A percentile compares a stretch with the other conserved stretches of the same genome.
Conservation (phyloP, 2,113 vertebrate species). For the Pseudorasbora parva region DNA sequence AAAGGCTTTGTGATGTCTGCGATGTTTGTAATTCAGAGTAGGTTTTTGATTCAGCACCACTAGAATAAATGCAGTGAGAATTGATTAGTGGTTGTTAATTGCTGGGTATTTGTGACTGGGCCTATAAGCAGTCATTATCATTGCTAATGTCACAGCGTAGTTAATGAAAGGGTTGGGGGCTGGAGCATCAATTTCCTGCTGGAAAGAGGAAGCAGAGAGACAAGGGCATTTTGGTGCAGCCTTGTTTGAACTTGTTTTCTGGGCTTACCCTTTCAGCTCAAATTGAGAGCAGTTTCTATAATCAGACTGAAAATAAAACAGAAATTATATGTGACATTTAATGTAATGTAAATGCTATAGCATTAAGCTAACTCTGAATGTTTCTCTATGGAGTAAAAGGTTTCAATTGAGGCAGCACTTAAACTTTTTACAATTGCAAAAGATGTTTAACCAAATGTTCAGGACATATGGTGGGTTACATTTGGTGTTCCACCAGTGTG, state of each 20-base stretch:
- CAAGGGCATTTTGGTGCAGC: conserved; percentile 6
- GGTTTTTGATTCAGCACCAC: background rate
- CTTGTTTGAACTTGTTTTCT: conserved; percentile 26
- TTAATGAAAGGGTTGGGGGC: conserved; percentile 62
- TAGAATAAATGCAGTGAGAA: conserved; percentile 28
- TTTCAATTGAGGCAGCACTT: background rate
- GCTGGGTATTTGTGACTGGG: conserved; percentile 53
- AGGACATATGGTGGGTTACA: background rate
- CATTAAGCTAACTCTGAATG: background rate
- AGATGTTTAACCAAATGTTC: background rate
- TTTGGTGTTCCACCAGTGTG: background rate
- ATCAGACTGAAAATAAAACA: background rate
- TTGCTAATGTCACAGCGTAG: conserved; percentile 28
- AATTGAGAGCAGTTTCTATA: background rate
- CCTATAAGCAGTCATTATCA: conserved; percentile 64
- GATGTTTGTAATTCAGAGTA: conserved; percentile 12
- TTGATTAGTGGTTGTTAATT: conserved; percentile 61
- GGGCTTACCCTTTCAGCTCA: background rate
- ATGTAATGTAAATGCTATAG: background rate
- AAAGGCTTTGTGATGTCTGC: background rate
- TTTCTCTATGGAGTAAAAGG: background rate
- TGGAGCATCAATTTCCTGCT: conserved; percentile 39
- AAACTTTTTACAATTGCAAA: background rate
- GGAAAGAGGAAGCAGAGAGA: conserved; percentile 32
- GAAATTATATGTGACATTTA: background rate